A percentile compares a stretch with the other conserved stretches of the same genome.
Evolutionary conservation across 1,140 invertebrate species (phyloP).

Genomic region (Zeugodacus cucurbitae): DNA sequence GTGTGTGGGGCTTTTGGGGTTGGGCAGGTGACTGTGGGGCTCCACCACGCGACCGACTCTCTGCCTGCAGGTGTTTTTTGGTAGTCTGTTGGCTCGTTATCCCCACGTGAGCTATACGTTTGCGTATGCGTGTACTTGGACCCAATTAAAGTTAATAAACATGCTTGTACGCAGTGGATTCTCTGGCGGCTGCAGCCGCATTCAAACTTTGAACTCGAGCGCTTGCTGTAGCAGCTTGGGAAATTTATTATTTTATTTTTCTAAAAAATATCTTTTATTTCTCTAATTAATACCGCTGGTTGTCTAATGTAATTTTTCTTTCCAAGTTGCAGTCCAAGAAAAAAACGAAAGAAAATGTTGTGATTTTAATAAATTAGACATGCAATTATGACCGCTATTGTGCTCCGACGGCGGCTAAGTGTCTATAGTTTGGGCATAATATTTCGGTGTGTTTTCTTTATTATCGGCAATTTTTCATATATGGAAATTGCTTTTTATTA

Average conservation of each 20-base stretch:
- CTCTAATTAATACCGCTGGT: neutral
- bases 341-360: neutral
- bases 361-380: constrained; percentile 34
- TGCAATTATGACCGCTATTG: neutral
- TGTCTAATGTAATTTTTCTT: neutral
- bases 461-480: neutral
- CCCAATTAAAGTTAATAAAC: constrained; percentile 38
- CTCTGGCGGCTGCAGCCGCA: neutral
- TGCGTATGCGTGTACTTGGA: neutral
- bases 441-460: neutral
- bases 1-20: neutral
- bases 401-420: neutral
- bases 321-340: neutral
- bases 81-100: neutral
- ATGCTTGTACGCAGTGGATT: constrained; percentile 4
- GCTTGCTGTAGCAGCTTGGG: neutral
- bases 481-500: constrained; percentile 32
- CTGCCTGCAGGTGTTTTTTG: neutral
- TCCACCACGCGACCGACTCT: neutral
- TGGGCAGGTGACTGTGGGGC: neutral
- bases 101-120: neutral
- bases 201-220: neutral
- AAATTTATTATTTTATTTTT: neutral
- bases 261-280: neutral
- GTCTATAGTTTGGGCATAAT: neutral